These are phyloP conservation scores for Otolemur crassicaudatus DNA, from an alignment of 2,797 vertebrate species.

Conservation along the genomic window DNA sequence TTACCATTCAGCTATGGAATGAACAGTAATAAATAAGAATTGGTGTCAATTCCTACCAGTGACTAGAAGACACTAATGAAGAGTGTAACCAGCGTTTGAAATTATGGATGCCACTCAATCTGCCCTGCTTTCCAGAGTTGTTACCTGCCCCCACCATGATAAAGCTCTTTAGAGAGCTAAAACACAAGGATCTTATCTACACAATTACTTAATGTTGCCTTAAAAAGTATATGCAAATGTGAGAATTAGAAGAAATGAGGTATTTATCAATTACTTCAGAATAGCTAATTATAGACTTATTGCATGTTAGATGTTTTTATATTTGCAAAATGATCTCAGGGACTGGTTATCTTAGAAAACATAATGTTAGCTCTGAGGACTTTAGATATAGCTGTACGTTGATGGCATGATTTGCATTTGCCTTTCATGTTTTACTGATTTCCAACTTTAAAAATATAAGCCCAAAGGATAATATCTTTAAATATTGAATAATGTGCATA, in stretches of 20 bases:
- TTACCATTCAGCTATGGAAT: neutral
- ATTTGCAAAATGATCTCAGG: neutral
- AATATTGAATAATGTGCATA: conserved; percentile 22
- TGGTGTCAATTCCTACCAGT: neutral
- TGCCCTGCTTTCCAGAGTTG: neutral
- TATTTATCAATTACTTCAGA: conserved; percentile 11
- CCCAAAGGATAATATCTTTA: conserved; percentile 31
- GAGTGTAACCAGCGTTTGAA: neutral
- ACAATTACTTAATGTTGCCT: conserved; percentile 26
- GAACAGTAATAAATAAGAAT: neutral
- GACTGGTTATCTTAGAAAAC: conserved; percentile 46
- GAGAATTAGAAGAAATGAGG: neutral
- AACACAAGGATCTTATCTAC: neutral
- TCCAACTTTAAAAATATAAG: conserved; percentile 48
- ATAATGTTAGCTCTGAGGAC: neutral
- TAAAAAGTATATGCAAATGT: neutral
- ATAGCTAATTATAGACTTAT: neutral
- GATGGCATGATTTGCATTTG: conserved; percentile 28
- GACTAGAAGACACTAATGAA: neutral
- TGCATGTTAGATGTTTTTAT: neutral
- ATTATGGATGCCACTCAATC: neutral
- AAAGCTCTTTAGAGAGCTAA: neutral
- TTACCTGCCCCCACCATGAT: neutral
- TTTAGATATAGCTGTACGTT: neutral
- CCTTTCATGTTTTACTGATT: conserved; percentile 57